These are phyloP conservation scores for Machaerirhynchus nigripectus DNA, from an alignment of 2,113 vertebrate genomes.

Conservation along the genomic window DNA sequence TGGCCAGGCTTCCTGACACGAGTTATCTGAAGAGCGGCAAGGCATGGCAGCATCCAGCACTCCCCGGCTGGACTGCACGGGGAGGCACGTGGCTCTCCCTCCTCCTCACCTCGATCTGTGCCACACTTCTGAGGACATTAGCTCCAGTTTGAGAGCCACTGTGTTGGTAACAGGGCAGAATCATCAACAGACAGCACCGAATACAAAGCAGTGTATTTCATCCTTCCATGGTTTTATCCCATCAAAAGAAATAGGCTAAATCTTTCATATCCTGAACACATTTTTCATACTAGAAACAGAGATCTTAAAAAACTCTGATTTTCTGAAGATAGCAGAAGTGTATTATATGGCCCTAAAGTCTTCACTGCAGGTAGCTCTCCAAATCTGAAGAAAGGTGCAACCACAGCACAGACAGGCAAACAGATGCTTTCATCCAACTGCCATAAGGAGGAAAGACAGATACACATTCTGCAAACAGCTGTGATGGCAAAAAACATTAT, in stretches of 20 bases:
- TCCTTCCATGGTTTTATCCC: neutral
- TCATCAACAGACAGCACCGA: neutral
- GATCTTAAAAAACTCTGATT: neutral
- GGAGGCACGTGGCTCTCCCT: neutral
- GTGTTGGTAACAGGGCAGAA: neutral
- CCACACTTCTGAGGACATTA: neutral
- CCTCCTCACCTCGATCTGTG: neutral
- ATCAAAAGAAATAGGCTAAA: neutral
- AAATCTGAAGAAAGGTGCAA: neutral
- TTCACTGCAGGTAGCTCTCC: neutral
- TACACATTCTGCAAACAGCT: slow-evolving; percentile 38
- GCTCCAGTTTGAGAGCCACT: neutral
- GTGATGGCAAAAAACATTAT: slow-evolving; percentile 8
- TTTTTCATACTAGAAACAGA: neutral
- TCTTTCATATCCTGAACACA: neutral
- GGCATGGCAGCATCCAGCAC: neutral
- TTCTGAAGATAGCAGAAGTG: neutral
- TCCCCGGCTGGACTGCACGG: neutral
- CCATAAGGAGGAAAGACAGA: slow-evolving; percentile 30
- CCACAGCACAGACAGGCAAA: slow-evolving; percentile 41
- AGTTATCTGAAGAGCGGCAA: rapidly evolving
- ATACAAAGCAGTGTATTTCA: neutral
- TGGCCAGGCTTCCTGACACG: neutral
- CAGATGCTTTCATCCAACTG: slow-evolving; percentile 26
- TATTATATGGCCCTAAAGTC: neutral